phyloP scores from a whole-genome alignment of 2,797 vertebrate species.

The Synanceia verrucosa region DNA sequence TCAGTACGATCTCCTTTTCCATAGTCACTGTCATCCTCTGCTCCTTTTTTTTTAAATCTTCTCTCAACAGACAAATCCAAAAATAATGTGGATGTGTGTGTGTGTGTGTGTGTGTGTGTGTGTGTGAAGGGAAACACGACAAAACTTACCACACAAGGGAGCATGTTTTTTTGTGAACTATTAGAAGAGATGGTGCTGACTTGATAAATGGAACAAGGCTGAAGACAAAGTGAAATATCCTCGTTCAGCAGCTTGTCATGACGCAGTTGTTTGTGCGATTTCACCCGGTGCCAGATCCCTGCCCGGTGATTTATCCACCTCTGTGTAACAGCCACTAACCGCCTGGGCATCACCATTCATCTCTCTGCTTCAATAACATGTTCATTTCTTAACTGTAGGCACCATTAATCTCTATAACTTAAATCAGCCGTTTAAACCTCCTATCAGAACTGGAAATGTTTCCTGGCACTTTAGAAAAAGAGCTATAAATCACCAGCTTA shows the following conservation, averaged over 20 bases:
- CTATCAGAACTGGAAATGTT: slow-evolving; percentile 62
- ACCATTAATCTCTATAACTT: slow-evolving; percentile 55
- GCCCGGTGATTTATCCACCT: slow-evolving; percentile 50
- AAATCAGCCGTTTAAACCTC: slow-evolving; percentile 37
- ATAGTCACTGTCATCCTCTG: not conserved
- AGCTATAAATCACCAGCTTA: slow-evolving; percentile 51
- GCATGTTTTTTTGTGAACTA: not conserved
- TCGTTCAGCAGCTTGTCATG: slow-evolving; percentile 11
- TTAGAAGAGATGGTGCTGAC: not conserved
- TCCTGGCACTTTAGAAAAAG: slow-evolving; percentile 39
- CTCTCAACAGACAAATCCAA: not conserved
- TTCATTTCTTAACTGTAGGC: slow-evolving; percentile 37
- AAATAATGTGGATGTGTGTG: not conserved
- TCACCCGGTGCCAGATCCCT: not conserved
- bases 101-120: not conserved
- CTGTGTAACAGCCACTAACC: slow-evolving; percentile 23
- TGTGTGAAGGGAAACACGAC: not conserved
- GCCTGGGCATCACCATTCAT: slow-evolving; percentile 14
- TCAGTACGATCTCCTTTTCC: not conserved
- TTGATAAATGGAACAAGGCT: slow-evolving; percentile 4
- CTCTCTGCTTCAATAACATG: not conserved
- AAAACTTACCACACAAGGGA: not conserved
- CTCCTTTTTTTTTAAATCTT: not conserved
- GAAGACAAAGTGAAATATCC: slow-evolving; percentile 31
- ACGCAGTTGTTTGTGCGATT: slow-evolving; percentile 9